phyloP scores from a whole-genome alignment of 2,797 vertebrate genomes.

The Phrynocephalus forsythii region DNA sequence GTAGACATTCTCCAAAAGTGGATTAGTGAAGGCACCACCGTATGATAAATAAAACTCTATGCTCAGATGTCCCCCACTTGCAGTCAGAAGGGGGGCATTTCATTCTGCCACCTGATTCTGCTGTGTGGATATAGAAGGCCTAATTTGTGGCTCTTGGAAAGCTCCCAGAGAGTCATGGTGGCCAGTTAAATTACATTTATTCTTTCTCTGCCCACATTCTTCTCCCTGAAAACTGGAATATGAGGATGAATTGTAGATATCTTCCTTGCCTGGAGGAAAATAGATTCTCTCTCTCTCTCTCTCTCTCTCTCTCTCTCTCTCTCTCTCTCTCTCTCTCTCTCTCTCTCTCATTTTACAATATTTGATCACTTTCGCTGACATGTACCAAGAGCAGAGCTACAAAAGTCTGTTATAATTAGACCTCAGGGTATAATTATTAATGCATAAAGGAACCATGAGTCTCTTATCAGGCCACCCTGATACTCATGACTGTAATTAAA shows the following conservation, averaged over 20 bases:
- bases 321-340: constrained; percentile 14
- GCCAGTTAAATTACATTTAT: constrained; percentile 45
- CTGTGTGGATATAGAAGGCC: background rate
- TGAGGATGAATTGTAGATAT: constrained; percentile 60
- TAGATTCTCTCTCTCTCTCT: constrained; percentile 29
- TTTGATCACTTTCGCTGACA: constrained; percentile 45
- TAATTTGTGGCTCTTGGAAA: background rate
- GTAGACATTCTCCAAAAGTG: no score
- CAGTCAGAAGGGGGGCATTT: background rate
- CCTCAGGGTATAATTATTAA: constrained; percentile 58
- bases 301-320: no score
- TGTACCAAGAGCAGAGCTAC: constrained; percentile 32
- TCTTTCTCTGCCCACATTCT: constrained; percentile 46
- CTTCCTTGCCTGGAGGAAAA: constrained; percentile 44
- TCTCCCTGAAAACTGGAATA: constrained; percentile 38
- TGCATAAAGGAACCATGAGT: constrained; percentile 50
- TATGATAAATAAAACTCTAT: background rate
- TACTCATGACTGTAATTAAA: constrained; percentile 59
- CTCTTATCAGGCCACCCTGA: constrained; percentile 4
- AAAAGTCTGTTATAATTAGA: constrained; percentile 60
- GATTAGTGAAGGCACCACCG: no score
- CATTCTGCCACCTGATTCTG: background rate
- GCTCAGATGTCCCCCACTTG: background rate
- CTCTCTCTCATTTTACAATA: constrained; percentile 50
- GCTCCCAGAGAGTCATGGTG: constrained; percentile 37